phyloP scores from a whole-genome alignment of 1,140 invertebrate species.

The Cydia pomonella region DNA sequence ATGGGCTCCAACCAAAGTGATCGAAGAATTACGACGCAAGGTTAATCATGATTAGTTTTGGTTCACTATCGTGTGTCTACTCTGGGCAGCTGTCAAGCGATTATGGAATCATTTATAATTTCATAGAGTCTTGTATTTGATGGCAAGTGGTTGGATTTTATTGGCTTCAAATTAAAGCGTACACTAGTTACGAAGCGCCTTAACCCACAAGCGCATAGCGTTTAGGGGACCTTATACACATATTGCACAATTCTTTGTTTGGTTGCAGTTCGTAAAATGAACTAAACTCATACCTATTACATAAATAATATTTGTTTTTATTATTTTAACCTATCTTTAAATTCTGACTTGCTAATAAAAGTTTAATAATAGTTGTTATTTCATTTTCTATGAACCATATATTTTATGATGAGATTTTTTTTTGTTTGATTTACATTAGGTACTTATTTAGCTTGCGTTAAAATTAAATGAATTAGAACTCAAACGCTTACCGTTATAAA shows the following conservation, averaged over 20 bases:
- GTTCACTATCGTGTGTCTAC: slow-evolving; percentile 17
- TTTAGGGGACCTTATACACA: background rate
- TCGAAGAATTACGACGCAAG: slow-evolving; percentile 13
- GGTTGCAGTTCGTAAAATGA: too few species aligned
- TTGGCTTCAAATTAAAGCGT: slow-evolving; percentile 57
- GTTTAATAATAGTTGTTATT: too few species aligned
- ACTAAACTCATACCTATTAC: too few species aligned
- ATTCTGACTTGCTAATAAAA: too few species aligned
- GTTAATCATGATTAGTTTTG: slow-evolving; percentile 29
- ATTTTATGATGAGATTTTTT: too few species aligned
- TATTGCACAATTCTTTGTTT: background rate
- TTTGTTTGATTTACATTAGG: too few species aligned
- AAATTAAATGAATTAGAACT: background rate
- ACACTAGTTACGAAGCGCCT: slow-evolving; percentile 56
- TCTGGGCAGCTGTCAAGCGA: background rate
- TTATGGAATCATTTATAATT: slow-evolving; percentile 28
- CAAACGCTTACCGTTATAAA: background rate
- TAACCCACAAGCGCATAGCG: background rate
- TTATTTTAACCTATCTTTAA: too few species aligned
- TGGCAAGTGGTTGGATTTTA: slow-evolving; percentile 24
- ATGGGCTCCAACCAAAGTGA: slow-evolving; percentile 21
- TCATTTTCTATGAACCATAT: too few species aligned
- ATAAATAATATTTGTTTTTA: too few species aligned
- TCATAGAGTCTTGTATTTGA: slow-evolving; percentile 27
- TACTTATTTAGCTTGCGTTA: too few species aligned